Evolutionary conservation across 2,888 invertebrate genomes (phyloP), one percentile per base, ranked within the genome.

Genomic region (Troides aeacus): DNA sequence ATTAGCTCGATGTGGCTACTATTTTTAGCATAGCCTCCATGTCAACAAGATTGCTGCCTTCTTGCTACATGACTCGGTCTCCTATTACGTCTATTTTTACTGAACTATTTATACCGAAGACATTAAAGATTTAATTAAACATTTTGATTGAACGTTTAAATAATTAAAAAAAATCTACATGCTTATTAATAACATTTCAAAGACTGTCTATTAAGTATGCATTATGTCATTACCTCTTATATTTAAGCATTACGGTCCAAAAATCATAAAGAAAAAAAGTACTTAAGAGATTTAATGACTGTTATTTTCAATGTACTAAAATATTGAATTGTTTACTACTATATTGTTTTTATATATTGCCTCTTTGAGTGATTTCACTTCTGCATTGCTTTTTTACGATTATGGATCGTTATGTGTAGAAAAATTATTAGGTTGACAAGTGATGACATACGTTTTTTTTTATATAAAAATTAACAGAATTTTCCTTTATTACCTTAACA

Each of bases 1-100:
- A 81, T 83, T 84, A 85, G 82, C 81, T 78, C 77, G 77, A 76
- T 76, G 78, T 79, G 56, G 71, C 60, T 68, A 72, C 80, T 89
- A 89, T 88, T 87, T 88, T 81, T 88, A 88, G 85, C 81, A 63
- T 78, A 72, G 73, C 71, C 73, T 74, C 76, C 79, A 73, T 79
- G 73, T 76, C 77, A 79, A 77, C 76, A 73, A 69, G 74, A 72
- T 71, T 65, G 71, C 71, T 67, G 71, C 70, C 66, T 74, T 68
- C 71, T 64, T 68, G 64, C 72, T 63, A n/a, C 62, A 61, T 46
- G 61, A 53, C 46, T 65, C 57, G 56, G 57, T 62, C 61, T 53
- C 50, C 68, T 63, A 69, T 64, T 24, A 64, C 42, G 23, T 56
- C 69, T 69, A 66, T 58, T 66, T 69, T 12, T 61, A 64, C 30